Base-by-base conservation (phyloP, 2,113 vertebrate species). In the Anarhynchus alexandrinus region DNA sequence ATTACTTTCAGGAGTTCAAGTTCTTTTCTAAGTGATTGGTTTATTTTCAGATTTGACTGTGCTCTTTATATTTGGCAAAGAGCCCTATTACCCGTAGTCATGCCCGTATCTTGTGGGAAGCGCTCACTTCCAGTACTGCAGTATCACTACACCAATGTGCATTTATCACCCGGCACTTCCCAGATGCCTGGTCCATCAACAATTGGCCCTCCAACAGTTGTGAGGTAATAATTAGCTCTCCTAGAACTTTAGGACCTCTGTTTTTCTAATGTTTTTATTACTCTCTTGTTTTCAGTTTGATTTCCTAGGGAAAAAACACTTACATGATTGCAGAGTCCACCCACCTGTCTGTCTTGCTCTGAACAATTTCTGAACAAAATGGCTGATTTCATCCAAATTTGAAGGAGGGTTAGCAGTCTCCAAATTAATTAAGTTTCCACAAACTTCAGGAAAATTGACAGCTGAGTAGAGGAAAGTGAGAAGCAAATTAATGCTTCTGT, bases 191-290 rank as follows among this genome's bases (percentile, higher is more conserved):
- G 16, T 11, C 52, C 69, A 38, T 12, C 55, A 80, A 14, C 65
- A 57, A 91, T 82, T 89, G 83, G 57, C 23, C 42, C 15, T 66
- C 29, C 58, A 59, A 51, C 58, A 77, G 38, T 36, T 88, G 58
- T 32, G 62, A 94, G 49, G 7, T 69, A 62, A 64, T 93, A 91
- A 94, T 94, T 77, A 94, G 47, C 49, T 91, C 92, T 83, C 72
- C n/a, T 38, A 91, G 84, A 77, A 32, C 22, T 77, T 51, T 40
- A 83, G 42, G 47, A 49, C 47, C 18, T 78, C 22, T 82, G 34
- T 51, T 62, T 78, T 80, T 76, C 43, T 67, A 6, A 23, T 26
- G 11, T 59, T 71, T 43, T 52, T 18, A 0, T 59, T 64, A 32
- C 5, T 34, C 9, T 55, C 22, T 57, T 57, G 17, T n/a, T 77